These are phyloP conservation scores for Dreissena rostriformis DNA, from an alignment of 1,140 invertebrate genomes.

Conservation along the genomic window DNA sequence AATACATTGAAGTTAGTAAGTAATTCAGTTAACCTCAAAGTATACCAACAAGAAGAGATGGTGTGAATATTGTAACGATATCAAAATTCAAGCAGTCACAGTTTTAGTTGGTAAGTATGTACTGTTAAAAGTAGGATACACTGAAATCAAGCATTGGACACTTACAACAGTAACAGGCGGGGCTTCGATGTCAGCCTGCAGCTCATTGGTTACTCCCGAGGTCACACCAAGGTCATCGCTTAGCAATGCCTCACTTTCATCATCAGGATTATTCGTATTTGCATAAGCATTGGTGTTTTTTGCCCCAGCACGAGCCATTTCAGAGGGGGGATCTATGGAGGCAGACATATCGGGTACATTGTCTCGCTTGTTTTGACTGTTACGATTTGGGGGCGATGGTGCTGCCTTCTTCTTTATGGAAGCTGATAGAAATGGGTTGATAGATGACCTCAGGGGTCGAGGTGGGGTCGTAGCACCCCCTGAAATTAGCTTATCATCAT, in stretches of 20 bases:
- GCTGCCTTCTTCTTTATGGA: conserved; percentile 49
- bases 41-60: no score
- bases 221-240: conserved; percentile 45
- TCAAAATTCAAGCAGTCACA: no score
- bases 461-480: background rate
- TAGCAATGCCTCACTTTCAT: conserved; percentile 26
- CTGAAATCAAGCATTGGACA: conserved; percentile 2
- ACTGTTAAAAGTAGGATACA: no score
- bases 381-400: conserved; percentile 1
- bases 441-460: conserved; percentile 6
- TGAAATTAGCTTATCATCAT: background rate
- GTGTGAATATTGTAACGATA: no score
- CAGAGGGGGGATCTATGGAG: background rate
- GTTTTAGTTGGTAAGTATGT: no score
- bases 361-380: background rate
- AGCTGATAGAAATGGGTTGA: conserved; percentile 46
- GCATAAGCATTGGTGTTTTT: conserved; percentile 2
- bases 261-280: conserved; percentile 5
- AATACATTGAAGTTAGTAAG: no score
- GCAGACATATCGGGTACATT: background rate
- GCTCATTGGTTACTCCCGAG: conserved; percentile 55
- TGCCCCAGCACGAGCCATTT: background rate
- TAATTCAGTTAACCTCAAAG: no score
- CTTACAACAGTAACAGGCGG: conserved; percentile 55
- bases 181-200: conserved; percentile 35